Evolutionary conservation across 30 jellyfish, hydroid and myxozoan genomes (phyloP).

Genomic region (Cassiopea xamachana): DNA sequence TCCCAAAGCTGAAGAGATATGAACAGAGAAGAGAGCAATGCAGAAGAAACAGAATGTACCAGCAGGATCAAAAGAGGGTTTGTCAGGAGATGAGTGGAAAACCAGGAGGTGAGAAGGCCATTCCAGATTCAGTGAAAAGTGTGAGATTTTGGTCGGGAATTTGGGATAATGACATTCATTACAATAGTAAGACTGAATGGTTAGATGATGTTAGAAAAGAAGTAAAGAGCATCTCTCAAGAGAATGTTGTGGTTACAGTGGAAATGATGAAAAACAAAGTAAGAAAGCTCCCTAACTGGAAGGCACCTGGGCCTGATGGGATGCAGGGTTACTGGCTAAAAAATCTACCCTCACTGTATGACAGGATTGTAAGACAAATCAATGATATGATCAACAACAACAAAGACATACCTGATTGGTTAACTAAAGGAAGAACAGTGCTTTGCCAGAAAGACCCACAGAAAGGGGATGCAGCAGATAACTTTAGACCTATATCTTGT

Average conservation of each 20-base stretch:
- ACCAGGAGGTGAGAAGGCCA: too few relatives aligned
- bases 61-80: too few relatives aligned
- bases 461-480: constrained; percentile 20
- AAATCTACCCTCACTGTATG: constrained; percentile 4
- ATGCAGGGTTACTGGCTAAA: constrained; percentile 37
- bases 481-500: constrained; percentile 44
- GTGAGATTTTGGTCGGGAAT: too few relatives aligned
- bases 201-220: neutral
- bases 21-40: too few relatives aligned
- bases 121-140: too few relatives aligned
- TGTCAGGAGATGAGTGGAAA: too few relatives aligned
- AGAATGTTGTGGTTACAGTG: neutral
- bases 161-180: too few relatives aligned
- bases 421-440: constrained; percentile 45
- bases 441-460: constrained; percentile 34
- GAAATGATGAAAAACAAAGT: neutral
- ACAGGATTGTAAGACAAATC: constrained; percentile 6
- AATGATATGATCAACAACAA: neutral
- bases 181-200: too few relatives aligned
- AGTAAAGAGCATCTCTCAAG: neutral
- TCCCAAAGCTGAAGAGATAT: too few relatives aligned
- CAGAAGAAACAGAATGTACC: too few relatives aligned
- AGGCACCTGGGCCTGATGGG: constrained; percentile 51
- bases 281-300: constrained; percentile 34
- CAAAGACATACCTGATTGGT: constrained; percentile 1